phyloP scores from a whole-genome alignment of 2,888 invertebrate genomes.

The Nomada ruficornis region DNA sequence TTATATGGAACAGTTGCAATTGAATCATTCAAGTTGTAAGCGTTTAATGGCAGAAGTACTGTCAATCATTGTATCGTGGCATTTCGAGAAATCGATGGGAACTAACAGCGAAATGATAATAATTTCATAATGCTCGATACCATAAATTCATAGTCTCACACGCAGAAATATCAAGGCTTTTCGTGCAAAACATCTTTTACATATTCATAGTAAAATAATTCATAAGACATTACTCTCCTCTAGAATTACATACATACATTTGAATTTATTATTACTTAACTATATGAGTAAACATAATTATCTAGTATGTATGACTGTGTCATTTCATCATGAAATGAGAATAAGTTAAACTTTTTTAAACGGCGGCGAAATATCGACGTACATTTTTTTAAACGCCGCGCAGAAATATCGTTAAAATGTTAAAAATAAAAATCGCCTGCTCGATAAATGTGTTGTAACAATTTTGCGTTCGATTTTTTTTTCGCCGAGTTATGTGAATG shows the following conservation, averaged over 20 bases:
- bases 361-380: no score
- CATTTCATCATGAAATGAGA: no score
- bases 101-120: conserved; percentile 5
- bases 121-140: conserved; percentile 12
- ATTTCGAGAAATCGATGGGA: conserved; percentile 17
- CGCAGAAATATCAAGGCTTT: not conserved
- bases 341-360: no score
- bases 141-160: not conserved
- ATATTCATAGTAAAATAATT: not conserved
- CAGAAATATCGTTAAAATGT: not conserved
- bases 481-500: conserved; percentile 13
- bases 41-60: not conserved
- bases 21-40: not conserved
- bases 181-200: not conserved
- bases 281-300: no score
- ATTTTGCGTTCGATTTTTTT: conserved; percentile 14
- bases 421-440: conserved; percentile 17
- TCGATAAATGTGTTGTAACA: conserved; percentile 5
- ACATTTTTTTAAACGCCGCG: no score
- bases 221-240: no score
- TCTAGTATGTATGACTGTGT: no score
- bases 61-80: not conserved
- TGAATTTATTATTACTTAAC: no score
- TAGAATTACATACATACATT: no score
- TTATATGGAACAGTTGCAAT: not conserved